Evolutionary conservation across 2,888 invertebrate genomes (phyloP), one percentile per base, ranked within the genome.

Genomic region (Dicranocentrus wangi): DNA sequence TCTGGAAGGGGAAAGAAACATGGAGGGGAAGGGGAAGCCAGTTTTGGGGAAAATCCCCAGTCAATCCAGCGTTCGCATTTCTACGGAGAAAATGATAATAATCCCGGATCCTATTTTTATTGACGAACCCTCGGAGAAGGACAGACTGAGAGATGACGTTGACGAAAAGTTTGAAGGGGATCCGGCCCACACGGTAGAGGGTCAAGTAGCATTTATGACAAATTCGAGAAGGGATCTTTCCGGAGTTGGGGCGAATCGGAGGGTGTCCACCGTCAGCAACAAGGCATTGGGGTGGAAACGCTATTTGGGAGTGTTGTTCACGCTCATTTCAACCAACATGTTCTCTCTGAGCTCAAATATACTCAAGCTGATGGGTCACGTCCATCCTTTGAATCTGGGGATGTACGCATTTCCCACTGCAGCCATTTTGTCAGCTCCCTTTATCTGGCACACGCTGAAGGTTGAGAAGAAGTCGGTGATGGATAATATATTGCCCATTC

Each of bases 261-360:
- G 66, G 60, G 25, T 65, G 21, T 81, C 81, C 13, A 53, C 53
- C 5, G 55, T 81, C 15, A 76, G 60, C 17, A 83, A 66, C 17
- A 73, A 79, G 28, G 70, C 43, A 17, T 43, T 81, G 0, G 84
- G 84, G 25, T 84, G 83, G 83, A 72, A 63, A 32, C 82, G 81
- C 8, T 85, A 85, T 27, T 23, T 85, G 23, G 84, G 84, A 2
- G 47, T 85, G 1, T 21, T 85, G 5, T 85, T 83, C 72, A 85
- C 84, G 3, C 77, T 85, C 3, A n/a, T 83, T 1, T 82, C 82
- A 0, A 85, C 84, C 2, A 85, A 85, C 61, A 77, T 80, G 72
- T 85, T 85, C 19, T 83, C 83, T 13, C 28, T 85, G 32, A 82
- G 82, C 42, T 83, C 83, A 39, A 83, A 81, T 28, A 7, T 82